A percentile compares a stretch with the other conserved stretches of the same genome.
Conservation (phyloP, 2,888 invertebrate species). For the Pollenia labialis region DNA sequence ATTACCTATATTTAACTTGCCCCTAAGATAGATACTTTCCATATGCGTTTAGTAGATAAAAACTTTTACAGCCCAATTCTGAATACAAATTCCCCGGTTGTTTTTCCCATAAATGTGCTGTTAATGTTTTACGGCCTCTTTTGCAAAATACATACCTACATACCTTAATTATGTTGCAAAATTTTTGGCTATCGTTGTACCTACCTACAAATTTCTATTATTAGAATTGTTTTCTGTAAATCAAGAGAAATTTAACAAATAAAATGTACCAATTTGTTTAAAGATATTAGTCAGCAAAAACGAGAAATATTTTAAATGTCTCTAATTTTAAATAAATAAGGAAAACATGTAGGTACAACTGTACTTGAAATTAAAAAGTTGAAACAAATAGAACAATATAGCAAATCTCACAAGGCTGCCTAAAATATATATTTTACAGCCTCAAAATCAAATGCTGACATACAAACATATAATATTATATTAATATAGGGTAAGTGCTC, state of each 20-base stretch:
- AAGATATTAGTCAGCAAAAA: conserved; percentile 52
- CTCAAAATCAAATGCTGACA: not conserved
- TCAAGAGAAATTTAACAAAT: conserved; percentile 15
- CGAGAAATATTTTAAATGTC: not conserved
- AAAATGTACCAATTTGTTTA: conserved; percentile 17
- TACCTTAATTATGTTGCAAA: not conserved
- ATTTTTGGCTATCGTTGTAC: not conserved
- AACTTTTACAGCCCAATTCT: too few relatives aligned
- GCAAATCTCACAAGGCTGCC: conserved; percentile 51
- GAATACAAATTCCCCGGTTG: too few relatives aligned
- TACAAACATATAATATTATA: not conserved
- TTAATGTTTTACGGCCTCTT: too few relatives aligned
- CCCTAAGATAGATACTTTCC: too few relatives aligned
- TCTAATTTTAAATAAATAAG: not conserved
- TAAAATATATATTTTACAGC: conserved; percentile 2
- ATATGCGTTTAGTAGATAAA: too few relatives aligned
- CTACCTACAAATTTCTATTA: not conserved
- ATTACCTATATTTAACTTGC: too few relatives aligned
- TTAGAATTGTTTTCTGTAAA: conserved; percentile 19
- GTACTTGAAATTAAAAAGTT: conserved; percentile 61
- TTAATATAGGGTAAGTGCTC: too few relatives aligned
- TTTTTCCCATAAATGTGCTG: too few relatives aligned
- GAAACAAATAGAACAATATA: conserved; percentile 15
- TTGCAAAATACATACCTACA: not conserved
- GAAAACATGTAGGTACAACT: conserved; percentile 39